Evolutionary conservation across 2,797 vertebrate species (phyloP).

Genomic region (Enteromius paludinosus): DNA sequence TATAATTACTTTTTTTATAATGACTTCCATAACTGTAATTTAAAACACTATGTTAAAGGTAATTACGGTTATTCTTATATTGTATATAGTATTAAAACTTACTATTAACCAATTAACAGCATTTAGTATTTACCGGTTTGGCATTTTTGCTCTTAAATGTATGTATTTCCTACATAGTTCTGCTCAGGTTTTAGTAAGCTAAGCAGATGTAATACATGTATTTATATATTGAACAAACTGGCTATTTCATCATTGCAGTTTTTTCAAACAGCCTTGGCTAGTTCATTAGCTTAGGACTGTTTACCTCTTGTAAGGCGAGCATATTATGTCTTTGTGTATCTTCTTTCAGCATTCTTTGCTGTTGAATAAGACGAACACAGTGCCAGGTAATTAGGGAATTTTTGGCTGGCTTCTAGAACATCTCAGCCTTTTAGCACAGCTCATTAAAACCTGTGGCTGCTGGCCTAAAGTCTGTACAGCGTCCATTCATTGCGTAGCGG

Average conservation of each 20-base stretch:
- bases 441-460: conserved; percentile 49
- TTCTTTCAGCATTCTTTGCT: conserved; percentile 22
- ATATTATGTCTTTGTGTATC: background rate
- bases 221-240: background rate
- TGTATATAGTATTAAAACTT: background rate
- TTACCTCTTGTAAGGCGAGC: conserved; percentile 19
- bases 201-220: background rate
- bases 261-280: conserved; percentile 7
- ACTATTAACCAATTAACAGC: background rate
- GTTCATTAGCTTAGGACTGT: conserved; percentile 32
- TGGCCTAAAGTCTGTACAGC: conserved; percentile 35
- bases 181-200: background rate
- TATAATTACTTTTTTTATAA: background rate
- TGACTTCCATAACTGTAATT: background rate
- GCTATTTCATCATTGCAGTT: background rate
- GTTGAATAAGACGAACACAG: conserved; percentile 16
- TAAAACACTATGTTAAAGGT: background rate
- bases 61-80: background rate
- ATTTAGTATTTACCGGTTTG: background rate
- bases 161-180: background rate
- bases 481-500: conserved; percentile 32
- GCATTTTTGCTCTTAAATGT: background rate
- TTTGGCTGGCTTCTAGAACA: conserved; percentile 27
- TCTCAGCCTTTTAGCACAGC: conserved; percentile 42
- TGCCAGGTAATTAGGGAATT: conserved; percentile 26